Percentiles rank a stretch among this genome's conserved stretches.
Evolutionary conservation across 2,888 invertebrate species (phyloP).

Genomic region (Stegana nigrithorax): DNA sequence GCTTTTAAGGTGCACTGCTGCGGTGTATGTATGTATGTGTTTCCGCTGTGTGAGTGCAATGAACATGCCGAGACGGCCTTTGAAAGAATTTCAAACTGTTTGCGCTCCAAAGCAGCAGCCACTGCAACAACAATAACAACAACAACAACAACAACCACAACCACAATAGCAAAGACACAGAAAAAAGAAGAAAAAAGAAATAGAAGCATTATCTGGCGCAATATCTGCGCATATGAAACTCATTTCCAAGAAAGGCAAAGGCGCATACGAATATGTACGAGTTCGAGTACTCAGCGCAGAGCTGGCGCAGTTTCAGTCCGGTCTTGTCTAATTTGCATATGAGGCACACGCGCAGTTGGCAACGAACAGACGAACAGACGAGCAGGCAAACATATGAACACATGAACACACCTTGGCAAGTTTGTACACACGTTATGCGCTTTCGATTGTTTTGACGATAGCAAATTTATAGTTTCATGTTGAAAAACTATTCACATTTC

Average conservation of each 20-base stretch:
- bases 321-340: not conserved
- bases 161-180: no score
- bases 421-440: not conserved
- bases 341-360: not conserved
- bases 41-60: not conserved
- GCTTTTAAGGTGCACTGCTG: not conserved
- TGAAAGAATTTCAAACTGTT: constrained; percentile 9
- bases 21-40: not conserved
- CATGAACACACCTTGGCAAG: not conserved
- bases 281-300: no score
- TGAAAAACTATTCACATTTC: not conserved
- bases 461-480: constrained; percentile 6
- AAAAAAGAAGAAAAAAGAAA: no score
- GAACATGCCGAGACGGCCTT: constrained; percentile 7
- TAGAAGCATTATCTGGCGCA: not conserved
- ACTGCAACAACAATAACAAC: no score
- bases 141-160: no score
- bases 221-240: not conserved
- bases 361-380: not conserved
- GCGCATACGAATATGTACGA: not conserved
- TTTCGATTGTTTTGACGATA: not conserved
- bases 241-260: not conserved
- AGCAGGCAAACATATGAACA: not conserved
- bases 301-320: no score
- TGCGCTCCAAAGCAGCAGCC: not conserved